phyloP scores from a whole-genome alignment of 2,888 invertebrate species.

The Drosophila stalkeri region DNA sequence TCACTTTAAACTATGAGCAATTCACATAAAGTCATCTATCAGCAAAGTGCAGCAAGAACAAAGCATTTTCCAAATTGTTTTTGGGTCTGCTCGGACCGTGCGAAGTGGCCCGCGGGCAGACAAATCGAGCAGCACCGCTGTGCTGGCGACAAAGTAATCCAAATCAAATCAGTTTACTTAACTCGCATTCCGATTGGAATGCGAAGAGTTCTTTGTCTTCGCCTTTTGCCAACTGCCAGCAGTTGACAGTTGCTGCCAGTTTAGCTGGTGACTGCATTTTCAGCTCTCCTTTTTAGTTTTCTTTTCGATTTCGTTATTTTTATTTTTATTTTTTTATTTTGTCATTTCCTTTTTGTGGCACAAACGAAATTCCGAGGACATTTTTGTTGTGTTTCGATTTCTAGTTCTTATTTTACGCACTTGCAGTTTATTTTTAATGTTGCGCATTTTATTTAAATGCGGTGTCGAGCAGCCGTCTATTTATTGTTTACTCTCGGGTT shows the following conservation, averaged over 20 bases:
- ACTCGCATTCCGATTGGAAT: conserved; percentile 68
- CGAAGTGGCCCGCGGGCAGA: conserved; percentile 35
- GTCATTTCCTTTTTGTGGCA: conserved; percentile 33
- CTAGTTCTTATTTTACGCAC: conserved; percentile 60
- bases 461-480: conserved; percentile 37
- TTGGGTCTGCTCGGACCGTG: conserved; percentile 24
- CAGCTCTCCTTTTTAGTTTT: conserved; percentile 10
- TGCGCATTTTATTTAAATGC: conserved; percentile 59
- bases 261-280: conserved; percentile 42
- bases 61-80: conserved; percentile 58
- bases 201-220: conserved; percentile 38
- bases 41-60: conserved; percentile 21
- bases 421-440: conserved; percentile 64
- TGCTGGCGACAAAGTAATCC: conserved; percentile 55
- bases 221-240: conserved; percentile 53
- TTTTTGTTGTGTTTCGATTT: conserved; percentile 22
- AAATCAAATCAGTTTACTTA: conserved; percentile 67
- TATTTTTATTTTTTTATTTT: conserved; percentile 32
- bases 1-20: neutral
- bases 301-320: conserved; percentile 19
- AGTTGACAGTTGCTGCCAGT: conserved; percentile 37
- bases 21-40: conserved; percentile 16
- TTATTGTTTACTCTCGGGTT: conserved; percentile 55
- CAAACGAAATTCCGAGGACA: conserved; percentile 56
- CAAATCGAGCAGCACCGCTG: conserved; percentile 1